phyloP scores from a whole-genome alignment of 2,797 vertebrate genomes.

The Myripristis murdjan region DNA sequence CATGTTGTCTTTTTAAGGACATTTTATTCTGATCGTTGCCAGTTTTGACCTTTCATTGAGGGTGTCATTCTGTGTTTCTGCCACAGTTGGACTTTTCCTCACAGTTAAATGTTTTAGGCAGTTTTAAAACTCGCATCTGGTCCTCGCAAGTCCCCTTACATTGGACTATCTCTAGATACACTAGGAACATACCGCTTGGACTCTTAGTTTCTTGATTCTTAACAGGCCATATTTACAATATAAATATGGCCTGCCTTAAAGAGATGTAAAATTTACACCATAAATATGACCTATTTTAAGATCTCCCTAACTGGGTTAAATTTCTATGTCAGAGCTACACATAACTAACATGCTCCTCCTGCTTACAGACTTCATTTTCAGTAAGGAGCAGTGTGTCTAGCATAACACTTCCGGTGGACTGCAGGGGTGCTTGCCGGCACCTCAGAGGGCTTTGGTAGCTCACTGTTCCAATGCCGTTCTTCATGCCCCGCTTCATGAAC shows the following conservation, averaged over 20 bases:
- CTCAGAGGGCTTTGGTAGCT: constrained; percentile 91
- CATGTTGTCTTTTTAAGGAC: constrained; percentile 7
- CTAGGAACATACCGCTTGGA: not conserved
- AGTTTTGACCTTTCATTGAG: constrained; percentile 8
- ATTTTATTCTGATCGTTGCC: constrained; percentile 9
- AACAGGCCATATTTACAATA: constrained; percentile 27
- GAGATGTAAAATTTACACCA: constrained; percentile 1
- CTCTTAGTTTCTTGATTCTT: not conserved
- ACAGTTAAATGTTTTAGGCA: not conserved
- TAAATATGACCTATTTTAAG: constrained; percentile 26
- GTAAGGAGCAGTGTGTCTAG: constrained; percentile 90
- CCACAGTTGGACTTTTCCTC: constrained; percentile 9
- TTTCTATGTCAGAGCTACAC: constrained; percentile 80
- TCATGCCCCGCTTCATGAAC: constrained; percentile 92
- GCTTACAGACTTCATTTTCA: constrained; percentile 89
- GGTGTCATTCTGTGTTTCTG: not conserved
- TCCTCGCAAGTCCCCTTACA: not conserved
- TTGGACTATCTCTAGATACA: not conserved
- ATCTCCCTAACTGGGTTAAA: not conserved
- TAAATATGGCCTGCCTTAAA: not conserved
- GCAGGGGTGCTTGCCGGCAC: constrained; percentile 82
- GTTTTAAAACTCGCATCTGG: constrained; percentile 14
- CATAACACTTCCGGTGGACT: constrained; percentile 85
- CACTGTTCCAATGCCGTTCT: constrained; percentile 91
- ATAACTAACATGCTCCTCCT: constrained; percentile 90